phyloP scores from a whole-genome alignment of 2,797 vertebrate species.

The Limnodromus scolopaceus region DNA sequence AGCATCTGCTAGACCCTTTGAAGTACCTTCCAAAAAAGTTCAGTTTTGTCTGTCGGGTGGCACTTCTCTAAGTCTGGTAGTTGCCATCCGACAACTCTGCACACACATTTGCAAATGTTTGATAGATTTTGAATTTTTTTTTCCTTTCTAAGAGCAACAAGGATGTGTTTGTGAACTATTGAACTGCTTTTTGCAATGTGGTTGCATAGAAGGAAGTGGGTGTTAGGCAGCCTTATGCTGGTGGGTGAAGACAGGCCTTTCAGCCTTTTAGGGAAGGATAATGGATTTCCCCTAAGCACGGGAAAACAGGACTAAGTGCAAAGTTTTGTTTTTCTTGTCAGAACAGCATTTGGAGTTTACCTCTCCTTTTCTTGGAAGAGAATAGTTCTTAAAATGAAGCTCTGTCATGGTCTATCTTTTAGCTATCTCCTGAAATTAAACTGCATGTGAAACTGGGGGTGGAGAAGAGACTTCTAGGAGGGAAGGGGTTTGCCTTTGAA shows the following conservation, averaged over 20 bases:
- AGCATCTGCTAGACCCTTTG: constrained; percentile 27
- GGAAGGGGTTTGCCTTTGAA: neutral
- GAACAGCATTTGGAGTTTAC: neutral
- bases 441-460: neutral
- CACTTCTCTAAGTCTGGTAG: constrained; percentile 19
- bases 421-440: neutral
- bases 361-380: neutral
- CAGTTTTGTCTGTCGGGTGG: constrained; percentile 9
- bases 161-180: neutral
- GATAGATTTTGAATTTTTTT: neutral
- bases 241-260: neutral
- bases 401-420: neutral
- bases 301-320: neutral
- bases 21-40: constrained; percentile 35
- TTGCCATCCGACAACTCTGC: constrained; percentile 26
- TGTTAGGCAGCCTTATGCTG: neutral
- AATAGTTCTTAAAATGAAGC: neutral
- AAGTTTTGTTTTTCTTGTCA: neutral
- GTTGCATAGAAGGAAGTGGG: neutral
- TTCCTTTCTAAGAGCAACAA: neutral
- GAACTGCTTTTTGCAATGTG: neutral
- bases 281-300: neutral
- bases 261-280: neutral
- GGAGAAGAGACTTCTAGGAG: neutral
- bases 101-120: neutral